These are phyloP conservation scores for Augochlorella aurata DNA, from an alignment of 2,888 invertebrate genomes.

Conservation along the genomic window DNA sequence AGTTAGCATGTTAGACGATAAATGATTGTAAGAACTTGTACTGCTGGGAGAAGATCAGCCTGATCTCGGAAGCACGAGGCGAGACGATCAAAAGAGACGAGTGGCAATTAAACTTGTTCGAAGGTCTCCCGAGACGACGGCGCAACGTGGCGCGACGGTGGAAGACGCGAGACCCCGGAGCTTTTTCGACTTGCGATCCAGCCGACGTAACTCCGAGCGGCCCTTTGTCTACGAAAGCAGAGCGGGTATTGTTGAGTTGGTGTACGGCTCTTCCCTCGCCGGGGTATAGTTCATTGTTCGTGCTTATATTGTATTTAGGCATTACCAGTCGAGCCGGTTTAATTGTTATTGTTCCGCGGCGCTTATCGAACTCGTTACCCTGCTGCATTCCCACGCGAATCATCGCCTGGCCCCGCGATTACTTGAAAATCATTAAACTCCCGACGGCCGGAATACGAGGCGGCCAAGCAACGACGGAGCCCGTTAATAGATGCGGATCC, in stretches of 20 bases:
- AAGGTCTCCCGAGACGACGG: conserved; percentile 30
- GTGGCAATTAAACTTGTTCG: conserved; percentile 30
- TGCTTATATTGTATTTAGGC: conserved; percentile 72
- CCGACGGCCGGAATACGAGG: conserved; percentile 35
- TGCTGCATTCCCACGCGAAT: conserved; percentile 72
- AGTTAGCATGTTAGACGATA: background rate
- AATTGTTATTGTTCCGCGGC: conserved; percentile 71
- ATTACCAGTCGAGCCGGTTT: conserved; percentile 68
- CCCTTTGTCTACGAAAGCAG: conserved; percentile 63
- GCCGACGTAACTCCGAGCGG: conserved; percentile 49
- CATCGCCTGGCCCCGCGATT: conserved; percentile 67
- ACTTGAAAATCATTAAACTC: conserved; percentile 71
- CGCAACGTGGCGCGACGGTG: background rate
- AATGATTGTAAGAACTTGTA: background rate
- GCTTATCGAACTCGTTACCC: conserved; percentile 69
- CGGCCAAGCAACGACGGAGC: conserved; percentile 27
- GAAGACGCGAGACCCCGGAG: conserved; percentile 39
- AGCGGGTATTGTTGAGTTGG: conserved; percentile 54
- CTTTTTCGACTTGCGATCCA: conserved; percentile 54
- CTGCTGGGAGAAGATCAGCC: no score
- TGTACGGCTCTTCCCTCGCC: conserved; percentile 32
- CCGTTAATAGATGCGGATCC: conserved; percentile 45
- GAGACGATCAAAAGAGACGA: background rate
- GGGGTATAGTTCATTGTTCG: conserved; percentile 64
- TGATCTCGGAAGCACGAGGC: background rate